Evolutionary conservation across 2,797 vertebrate genomes (phyloP).

Genomic region (Cyclura pinguis): DNA sequence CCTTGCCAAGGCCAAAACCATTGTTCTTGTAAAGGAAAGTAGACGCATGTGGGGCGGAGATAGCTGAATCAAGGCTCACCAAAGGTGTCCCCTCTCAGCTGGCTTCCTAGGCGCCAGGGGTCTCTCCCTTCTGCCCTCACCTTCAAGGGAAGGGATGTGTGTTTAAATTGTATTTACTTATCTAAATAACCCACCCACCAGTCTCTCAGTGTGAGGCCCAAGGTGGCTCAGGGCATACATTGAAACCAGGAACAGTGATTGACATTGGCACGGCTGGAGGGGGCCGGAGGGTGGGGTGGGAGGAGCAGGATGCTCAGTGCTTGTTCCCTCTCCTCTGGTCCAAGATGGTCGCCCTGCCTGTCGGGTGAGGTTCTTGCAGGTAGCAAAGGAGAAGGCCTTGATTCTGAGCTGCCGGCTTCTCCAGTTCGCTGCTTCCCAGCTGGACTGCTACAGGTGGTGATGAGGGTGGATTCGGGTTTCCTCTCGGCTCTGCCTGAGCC

Average conservation of each 20-base stretch:
- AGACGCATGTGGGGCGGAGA: background rate
- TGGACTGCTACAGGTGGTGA: too few species aligned
- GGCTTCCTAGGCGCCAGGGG: background rate
- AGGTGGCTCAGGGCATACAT: too few species aligned
- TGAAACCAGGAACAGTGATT: too few species aligned
- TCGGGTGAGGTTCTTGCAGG: background rate
- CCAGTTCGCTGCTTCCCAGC: background rate
- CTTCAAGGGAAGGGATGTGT: background rate
- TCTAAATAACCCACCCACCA: too few species aligned
- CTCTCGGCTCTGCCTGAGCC: background rate
- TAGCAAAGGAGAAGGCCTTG: background rate
- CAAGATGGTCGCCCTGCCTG: too few species aligned
- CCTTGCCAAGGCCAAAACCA: too few species aligned
- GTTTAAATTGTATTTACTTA: too few species aligned
- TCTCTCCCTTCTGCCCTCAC: background rate
- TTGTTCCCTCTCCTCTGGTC: background rate
- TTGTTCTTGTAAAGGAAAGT: too few species aligned
- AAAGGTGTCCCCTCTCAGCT: background rate
- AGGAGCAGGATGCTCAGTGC: background rate
- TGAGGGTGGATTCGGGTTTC: background rate
- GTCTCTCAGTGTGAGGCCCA: too few species aligned
- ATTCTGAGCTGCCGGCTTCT: background rate
- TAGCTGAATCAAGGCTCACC: background rate
- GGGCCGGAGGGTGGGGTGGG: fast-evolving
- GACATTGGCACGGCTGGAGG: too few species aligned